Percentiles rank a stretch among this genome's conserved stretches.
Evolutionary conservation across 2,797 vertebrate genomes (phyloP).

Genomic region (Cephalopachus bancanus): DNA sequence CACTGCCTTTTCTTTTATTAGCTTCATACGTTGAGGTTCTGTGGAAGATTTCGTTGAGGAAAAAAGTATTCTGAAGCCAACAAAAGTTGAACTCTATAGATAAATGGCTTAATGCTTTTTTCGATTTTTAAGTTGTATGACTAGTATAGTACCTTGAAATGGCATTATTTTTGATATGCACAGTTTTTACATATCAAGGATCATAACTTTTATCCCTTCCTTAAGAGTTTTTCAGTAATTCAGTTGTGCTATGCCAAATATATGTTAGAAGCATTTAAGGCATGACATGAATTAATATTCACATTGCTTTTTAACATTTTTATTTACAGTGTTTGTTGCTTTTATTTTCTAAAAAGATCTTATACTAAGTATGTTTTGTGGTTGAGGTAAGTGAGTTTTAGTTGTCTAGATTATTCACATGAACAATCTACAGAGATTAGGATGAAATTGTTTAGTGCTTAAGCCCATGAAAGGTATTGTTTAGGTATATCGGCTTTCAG

Average conservation of each 20-base stretch:
- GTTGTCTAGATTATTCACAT: conserved; percentile 36
- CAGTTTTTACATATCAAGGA: not conserved
- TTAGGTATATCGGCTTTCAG: not conserved
- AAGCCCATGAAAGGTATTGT: not conserved
- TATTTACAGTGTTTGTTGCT: not conserved
- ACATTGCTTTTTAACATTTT: not conserved
- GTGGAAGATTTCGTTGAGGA: not conserved
- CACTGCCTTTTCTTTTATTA: not conserved
- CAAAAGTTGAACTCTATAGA: not conserved
- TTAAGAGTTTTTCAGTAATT: conserved; percentile 9
- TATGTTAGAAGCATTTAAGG: not conserved
- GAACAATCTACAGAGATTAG: conserved; percentile 13
- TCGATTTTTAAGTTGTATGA: not conserved
- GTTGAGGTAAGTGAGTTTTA: not conserved
- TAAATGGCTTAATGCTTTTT: not conserved
- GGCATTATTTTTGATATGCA: not conserved
- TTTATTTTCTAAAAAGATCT: not conserved
- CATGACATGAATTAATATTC: not conserved
- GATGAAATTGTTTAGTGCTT: conserved; percentile 22
- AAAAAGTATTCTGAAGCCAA: not conserved
- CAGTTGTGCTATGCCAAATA: not conserved
- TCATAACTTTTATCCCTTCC: not conserved
- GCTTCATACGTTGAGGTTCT: conserved; percentile 46
- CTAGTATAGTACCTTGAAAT: not conserved
- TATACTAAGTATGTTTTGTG: not conserved